Base-by-base conservation (phyloP, 1,140 invertebrate species). In the Goniozus legneri region DNA sequence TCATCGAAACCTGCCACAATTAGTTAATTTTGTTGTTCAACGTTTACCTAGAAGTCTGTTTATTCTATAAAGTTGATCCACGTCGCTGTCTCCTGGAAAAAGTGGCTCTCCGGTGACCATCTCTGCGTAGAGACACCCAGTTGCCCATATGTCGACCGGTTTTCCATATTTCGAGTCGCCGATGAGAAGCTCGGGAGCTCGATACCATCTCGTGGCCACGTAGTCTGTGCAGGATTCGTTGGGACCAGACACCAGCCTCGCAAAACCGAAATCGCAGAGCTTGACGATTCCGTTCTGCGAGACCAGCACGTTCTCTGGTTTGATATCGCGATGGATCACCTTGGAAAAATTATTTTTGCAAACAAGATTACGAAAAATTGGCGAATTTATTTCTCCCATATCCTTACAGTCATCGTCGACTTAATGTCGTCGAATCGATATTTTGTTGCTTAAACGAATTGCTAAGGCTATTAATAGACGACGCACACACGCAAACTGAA, bases 261-360 rank as follows among this genome's bases (percentile, higher is more conserved):
- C 90, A 69, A 94, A 93, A 2, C 91, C 91, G 63, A 94, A 91
- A 73, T 94, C 91, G 71, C 91, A 93, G 3, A 94, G 73, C 72
- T 95, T 94, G 3, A 94, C 84, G 1, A 93, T 83, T 0, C 90
- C 89, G 22, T 80, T 76, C 41, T 83, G 81, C 16, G 89, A 91
- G 0, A 94, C 85, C 18, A 94, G 73, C 10, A 95, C 84, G 65
- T 95, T 95, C 67, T 94, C 91, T n/a, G 91, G 91, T 65, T 95
- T 95, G 7, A 94, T 82, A 69, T 94, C 92, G 20, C 92, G 77
- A 68, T 95, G 92, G 60, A 95, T 91, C 57, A 93, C 89, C 89
- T 93, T 14, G 41, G 27, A 34, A 43, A 7, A 43, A 33, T 14
- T 33, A 19, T 8, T 22, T 22, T 22, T 14, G n/a, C n/a, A n/a